Percentiles rank a stretch among this genome's conserved stretches.
phyloP scores from a whole-genome alignment of 2,888 invertebrate species.

The Lissocephala sabroskyi region DNA sequence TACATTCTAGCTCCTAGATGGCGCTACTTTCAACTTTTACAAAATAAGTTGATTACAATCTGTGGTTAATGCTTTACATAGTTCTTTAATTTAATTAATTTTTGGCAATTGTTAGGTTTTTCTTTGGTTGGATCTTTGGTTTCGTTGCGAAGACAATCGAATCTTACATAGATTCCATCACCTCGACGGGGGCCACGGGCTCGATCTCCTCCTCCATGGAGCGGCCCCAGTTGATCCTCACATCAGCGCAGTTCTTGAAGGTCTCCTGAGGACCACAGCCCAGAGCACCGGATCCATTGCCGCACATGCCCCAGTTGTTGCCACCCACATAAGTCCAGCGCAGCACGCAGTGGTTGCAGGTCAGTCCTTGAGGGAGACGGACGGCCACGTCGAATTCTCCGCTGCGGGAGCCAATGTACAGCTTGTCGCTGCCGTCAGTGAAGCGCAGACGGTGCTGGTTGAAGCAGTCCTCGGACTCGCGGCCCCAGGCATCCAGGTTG shows the following conservation, averaged over 20 bases:
- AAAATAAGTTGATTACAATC: too few species aligned
- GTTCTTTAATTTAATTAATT: too few species aligned
- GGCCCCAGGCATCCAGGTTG: constrained; percentile 69
- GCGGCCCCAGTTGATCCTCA: constrained; percentile 61
- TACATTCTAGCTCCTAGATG: too few species aligned
- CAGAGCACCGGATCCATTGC: constrained; percentile 65
- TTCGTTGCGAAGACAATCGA: too few species aligned
- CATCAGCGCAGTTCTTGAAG: constrained; percentile 74
- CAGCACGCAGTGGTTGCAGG: constrained; percentile 74
- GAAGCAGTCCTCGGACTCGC: constrained; percentile 75
- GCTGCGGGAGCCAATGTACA: constrained; percentile 33
- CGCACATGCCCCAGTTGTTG: constrained; percentile 73
- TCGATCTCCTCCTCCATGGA: constrained; percentile 28
- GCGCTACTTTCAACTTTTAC: too few species aligned
- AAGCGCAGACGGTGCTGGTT: constrained; percentile 66
- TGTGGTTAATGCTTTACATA: too few species aligned
- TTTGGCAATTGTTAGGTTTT: too few species aligned
- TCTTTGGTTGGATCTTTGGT: too few species aligned
- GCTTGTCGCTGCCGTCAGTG: constrained; percentile 53
- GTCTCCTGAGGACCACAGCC: constrained; percentile 75
- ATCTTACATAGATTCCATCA: too few species aligned
- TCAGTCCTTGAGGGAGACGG: constrained; percentile 71
- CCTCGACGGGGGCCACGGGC: too few species aligned
- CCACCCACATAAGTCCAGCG: constrained; percentile 74
- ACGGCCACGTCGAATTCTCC: constrained; percentile 42